Base-by-base conservation (phyloP, 30 jellyfish, hydroid and myxozoan genomes). In the Turritopsis rubra region DNA sequence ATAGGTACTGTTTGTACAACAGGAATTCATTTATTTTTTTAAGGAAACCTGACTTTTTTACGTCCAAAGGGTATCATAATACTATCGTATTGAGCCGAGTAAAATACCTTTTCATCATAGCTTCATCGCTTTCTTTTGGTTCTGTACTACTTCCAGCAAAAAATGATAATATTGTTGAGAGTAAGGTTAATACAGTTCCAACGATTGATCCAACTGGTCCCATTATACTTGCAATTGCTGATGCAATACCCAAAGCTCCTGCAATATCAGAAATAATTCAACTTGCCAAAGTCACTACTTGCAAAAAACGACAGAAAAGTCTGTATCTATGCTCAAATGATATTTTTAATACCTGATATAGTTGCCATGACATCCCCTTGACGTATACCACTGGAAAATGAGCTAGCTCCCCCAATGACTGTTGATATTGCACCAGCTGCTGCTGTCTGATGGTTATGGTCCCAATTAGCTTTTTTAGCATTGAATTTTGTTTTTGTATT, bases 111-210 rank as follows among this genome's bases (percentile, higher is more conserved):
- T 68, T 68, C 77, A 68, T 68, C 77, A 68, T 68, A 1, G 9
- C 77, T 22, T 68, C 77, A 7, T 68, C 7, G 19, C 77, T 68
- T 68, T 68, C 77, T n/a, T n/a, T 27, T 7, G 77, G 77, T n/a
- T 23, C 30, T 8, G 7, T 68, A n/a, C 23, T n/a, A 27, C 77
- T 68, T 19, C 77, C 77, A 68, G 23, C 77, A 68, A 68, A 68
- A 23, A 23, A 68, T 22, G 77, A 68, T 8, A 68, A 68, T 23
- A 68, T 68, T 1, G 77, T n/a, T n/a, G 77, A 68, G 16, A 68
- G 22, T 9, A 68, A 27, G 23, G 77, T n/a, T 27, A 68, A 68
- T 8, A 68, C 77, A 0, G 77, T 68, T 8, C 77, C 77, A n/a
- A 68, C 22, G 30, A 68, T 27, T 7, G 77, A 68, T 1, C 77